These are phyloP conservation scores for Tauraco erythrolophus DNA, from an alignment of 2,113 vertebrate genomes.

Conservation along the genomic window DNA sequence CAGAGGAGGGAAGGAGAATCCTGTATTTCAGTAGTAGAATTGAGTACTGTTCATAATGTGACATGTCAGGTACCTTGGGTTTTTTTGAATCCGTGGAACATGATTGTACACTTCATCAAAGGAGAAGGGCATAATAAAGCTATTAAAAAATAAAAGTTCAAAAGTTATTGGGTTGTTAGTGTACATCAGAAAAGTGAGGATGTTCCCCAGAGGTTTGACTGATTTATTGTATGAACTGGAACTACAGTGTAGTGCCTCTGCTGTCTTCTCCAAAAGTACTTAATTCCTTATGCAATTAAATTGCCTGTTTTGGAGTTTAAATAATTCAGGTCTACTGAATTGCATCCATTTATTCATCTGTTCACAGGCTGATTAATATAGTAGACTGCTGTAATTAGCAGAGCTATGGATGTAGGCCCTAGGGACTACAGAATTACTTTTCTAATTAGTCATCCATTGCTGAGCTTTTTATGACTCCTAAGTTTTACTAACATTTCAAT, in stretches of 20 bases:
- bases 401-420: background rate
- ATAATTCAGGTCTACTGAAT: conserved; percentile 27
- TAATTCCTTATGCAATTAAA: conserved; percentile 39
- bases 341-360: conserved; percentile 11
- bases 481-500: conserved; percentile 30
- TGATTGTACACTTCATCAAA: background rate
- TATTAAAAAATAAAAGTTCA: background rate
- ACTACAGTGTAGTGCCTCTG: background rate
- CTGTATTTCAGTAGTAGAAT: background rate
- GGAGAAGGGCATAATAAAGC: background rate
- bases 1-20: background rate
- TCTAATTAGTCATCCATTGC: conserved; percentile 4
- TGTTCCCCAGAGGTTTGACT: background rate
- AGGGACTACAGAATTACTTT: background rate
- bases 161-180: background rate
- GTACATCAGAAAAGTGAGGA: background rate
- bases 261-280: background rate
- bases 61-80: background rate
- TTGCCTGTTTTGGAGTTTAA: conserved; percentile 18
- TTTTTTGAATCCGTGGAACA: background rate
- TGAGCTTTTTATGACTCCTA: background rate
- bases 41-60: background rate
- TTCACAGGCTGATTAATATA: background rate
- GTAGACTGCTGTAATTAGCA: background rate
- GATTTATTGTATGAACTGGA: background rate